Evolutionary conservation across 2,113 vertebrate species (phyloP).

Genomic region (Trinectes maculatus): DNA sequence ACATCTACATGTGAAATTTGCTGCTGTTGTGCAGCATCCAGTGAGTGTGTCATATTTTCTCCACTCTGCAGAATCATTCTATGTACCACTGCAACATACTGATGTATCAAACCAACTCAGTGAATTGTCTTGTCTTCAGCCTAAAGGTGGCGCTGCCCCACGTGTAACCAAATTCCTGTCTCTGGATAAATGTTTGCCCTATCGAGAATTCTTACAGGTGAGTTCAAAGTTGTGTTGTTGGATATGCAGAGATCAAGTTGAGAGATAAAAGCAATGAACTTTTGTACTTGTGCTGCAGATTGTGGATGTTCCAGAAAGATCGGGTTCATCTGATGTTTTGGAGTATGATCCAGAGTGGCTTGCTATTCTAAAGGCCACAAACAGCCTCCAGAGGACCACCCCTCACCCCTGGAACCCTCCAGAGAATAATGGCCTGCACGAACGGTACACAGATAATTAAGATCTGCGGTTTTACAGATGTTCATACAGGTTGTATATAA

Average conservation of each 20-base stretch:
- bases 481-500: too few relatives aligned
- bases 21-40: constrained; percentile 92
- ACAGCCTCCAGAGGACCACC: constrained; percentile 85
- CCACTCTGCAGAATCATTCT: neutral
- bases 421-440: constrained; percentile 90
- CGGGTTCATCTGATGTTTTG: constrained; percentile 84
- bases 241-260: neutral
- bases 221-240: constrained; percentile 17
- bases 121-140: constrained; percentile 50
- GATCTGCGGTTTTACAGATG: neutral
- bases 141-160: constrained; percentile 81
- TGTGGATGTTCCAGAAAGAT: constrained; percentile 89
- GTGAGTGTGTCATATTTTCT: constrained; percentile 72
- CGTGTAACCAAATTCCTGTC: constrained; percentile 95
- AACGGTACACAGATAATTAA: constrained; percentile 74
- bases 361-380: constrained; percentile 90
- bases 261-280: neutral
- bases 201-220: constrained; percentile 97
- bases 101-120: neutral
- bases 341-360: constrained; percentile 97
- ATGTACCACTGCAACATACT: neutral
- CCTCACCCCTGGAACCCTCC: constrained; percentile 88
- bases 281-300: constrained; percentile 62
- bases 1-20: constrained; percentile 97
- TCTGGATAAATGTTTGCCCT: constrained; percentile 96